Evolutionary conservation across 2,113 vertebrate genomes (phyloP).

Genomic region (Syngnathus floridae): DNA sequence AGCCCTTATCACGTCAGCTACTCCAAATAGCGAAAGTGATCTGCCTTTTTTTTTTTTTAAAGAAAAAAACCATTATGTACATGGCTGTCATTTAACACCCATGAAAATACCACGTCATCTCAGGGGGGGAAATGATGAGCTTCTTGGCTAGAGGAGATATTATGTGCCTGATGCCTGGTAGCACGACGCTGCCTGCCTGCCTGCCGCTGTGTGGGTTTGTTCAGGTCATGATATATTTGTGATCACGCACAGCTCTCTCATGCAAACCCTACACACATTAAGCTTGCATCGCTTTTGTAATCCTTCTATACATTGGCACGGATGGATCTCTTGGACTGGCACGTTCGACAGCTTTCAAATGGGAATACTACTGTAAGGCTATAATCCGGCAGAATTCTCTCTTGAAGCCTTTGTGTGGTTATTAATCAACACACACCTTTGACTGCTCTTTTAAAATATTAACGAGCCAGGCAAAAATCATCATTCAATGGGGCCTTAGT

Average conservation of each 20-base stretch:
- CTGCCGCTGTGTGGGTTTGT: constrained; percentile 11
- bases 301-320: constrained; percentile 34
- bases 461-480: constrained; percentile 34
- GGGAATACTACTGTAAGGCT: background rate
- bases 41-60: constrained; percentile 32
- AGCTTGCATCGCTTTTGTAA: constrained; percentile 32
- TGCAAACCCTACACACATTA: constrained; percentile 42
- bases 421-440: constrained; percentile 31
- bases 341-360: constrained; percentile 16
- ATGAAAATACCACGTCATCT: constrained; percentile 33
- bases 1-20: constrained; percentile 35
- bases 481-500: constrained; percentile 25
- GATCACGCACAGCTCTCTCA: constrained; percentile 40
- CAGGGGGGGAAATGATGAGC: constrained; percentile 31
- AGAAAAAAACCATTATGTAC: constrained; percentile 15
- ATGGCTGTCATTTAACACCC: constrained; percentile 40
- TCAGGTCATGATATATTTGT: constrained; percentile 42
- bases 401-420: constrained; percentile 4
- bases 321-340: constrained; percentile 14
- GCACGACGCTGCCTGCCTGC: constrained; percentile 39
- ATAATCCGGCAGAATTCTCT: background rate
- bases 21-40: constrained; percentile 41
- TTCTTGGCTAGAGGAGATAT: constrained; percentile 26
- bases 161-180: constrained; percentile 31
- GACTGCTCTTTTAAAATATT: constrained; percentile 47